Evolutionary conservation across 2,888 invertebrate genomes (phyloP), one percentile per base, ranked within the genome.

Genomic region (Idaea aversata): DNA sequence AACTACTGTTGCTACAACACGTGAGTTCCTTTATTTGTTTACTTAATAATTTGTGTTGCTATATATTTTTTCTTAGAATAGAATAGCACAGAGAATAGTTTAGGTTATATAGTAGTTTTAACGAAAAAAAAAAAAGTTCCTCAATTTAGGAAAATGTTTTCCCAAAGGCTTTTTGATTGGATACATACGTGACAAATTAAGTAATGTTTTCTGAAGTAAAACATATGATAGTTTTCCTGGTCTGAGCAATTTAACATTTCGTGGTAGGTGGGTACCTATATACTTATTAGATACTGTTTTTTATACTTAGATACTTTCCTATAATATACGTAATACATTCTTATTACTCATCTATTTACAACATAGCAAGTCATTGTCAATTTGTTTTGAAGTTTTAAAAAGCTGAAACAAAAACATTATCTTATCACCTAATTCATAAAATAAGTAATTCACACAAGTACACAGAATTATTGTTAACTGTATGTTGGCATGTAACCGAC

Each of bases 1-100:
- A 61, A 82, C 86, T n/a, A 90, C 88, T 25, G 82, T 85, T 75
- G 90, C 91, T 62, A 86, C 88, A 0, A 80, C 85, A 66, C 88
- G 91, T 91, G 77, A 90, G 91, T 90, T 76, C 4, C n/a, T n/a
- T 15, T 57, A 25, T 10, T 47, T 36, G 15, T 63, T 58, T 62
- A 34, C 13, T 6, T 47, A 5, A 5, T 15, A 4, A 38, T 16
- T 59, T 16, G 6, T 59, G 34, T 13, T 58, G 5, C 15, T 58
- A 16, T 58, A 58, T 58, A 15, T 58, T 4, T 5, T 58, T 6
- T 58, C 15, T 58, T n/a, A 58, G 6, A 13, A 47, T 47, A 13
- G 7, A 47, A 47, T 5, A 47, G 13, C 47, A 47, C 0, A 47
- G 13, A 47, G 13, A 47, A 47, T 47, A 47, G 13, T 47, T 7